Evolutionary conservation across 2,113 vertebrate genomes (phyloP).

Genomic region (Orycteropus afer): DNA sequence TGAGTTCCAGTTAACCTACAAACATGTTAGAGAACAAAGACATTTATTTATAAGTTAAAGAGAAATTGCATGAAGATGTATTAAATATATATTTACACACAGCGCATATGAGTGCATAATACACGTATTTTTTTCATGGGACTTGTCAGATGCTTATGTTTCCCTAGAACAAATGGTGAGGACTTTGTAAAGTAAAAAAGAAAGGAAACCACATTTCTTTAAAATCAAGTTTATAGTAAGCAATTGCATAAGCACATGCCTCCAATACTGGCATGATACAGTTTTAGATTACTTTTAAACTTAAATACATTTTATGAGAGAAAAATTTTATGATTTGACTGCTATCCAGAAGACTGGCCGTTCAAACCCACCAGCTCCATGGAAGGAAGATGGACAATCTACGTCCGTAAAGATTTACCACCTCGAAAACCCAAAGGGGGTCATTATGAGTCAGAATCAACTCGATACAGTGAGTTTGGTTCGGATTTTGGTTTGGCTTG

Average conservation of each 20-base stretch:
- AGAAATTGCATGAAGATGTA: not conserved
- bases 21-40: constrained; percentile 5
- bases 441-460: too few relatives aligned
- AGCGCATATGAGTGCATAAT: not conserved
- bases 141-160: constrained; percentile 12
- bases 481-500: too few relatives aligned
- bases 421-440: too few relatives aligned
- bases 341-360: too few relatives aligned
- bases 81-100: not conserved
- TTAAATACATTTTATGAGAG: constrained; percentile 23
- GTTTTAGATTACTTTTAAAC: constrained; percentile 22
- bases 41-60: constrained; percentile 26
- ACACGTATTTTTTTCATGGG: not conserved
- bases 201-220: constrained; percentile 30
- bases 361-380: too few relatives aligned
- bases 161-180: not conserved
- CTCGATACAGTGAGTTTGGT: too few relatives aligned
- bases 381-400: too few relatives aligned
- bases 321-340: too few relatives aligned
- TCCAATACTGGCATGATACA: not conserved
- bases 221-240: not conserved
- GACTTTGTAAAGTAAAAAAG: not conserved
- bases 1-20: constrained; percentile 1
- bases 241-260: not conserved
- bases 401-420: too few relatives aligned